Conservation (phyloP, 2,113 vertebrate species). For the Onychostoma macrolepis region DNA sequence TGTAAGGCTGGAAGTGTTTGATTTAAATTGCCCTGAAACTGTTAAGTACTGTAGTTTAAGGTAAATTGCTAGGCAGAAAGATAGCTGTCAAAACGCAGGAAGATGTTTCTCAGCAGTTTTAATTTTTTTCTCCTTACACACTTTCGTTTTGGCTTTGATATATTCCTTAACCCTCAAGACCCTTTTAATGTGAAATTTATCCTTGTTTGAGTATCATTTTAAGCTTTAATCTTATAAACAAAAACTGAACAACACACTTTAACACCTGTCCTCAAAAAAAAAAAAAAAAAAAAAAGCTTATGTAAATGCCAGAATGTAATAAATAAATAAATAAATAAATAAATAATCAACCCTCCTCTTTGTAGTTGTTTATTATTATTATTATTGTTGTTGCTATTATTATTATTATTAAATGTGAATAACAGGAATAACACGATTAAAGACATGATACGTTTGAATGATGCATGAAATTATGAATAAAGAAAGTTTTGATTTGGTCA, state of each 20-base stretch:
- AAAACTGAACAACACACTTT: neutral
- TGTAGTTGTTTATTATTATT: neutral
- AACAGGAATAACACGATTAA: neutral
- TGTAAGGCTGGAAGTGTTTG: slow-evolving; percentile 39
- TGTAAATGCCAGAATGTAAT: too few relatives aligned
- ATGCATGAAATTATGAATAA: too few relatives aligned
- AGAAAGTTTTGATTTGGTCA: neutral
- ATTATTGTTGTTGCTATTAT: neutral
- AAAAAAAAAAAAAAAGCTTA: neutral
- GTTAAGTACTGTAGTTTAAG: slow-evolving; percentile 36
- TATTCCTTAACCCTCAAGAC: neutral
- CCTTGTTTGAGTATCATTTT: neutral
- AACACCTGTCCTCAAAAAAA: neutral
- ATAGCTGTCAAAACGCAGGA: neutral
- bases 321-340: neutral
- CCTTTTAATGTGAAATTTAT: neutral
- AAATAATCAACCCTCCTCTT: neutral
- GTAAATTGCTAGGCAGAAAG: slow-evolving; percentile 22
- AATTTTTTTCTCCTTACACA: slow-evolving; percentile 42
- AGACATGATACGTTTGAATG: neutral
- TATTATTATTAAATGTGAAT: neutral
- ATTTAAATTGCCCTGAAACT: slow-evolving; percentile 45
- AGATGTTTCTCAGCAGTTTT: neutral
- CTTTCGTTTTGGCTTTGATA: slow-evolving; percentile 36
- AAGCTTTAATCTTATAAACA: neutral